phyloP scores from a whole-genome alignment of 2,888 invertebrate genomes.

The Oeneis ivallda region DNA sequence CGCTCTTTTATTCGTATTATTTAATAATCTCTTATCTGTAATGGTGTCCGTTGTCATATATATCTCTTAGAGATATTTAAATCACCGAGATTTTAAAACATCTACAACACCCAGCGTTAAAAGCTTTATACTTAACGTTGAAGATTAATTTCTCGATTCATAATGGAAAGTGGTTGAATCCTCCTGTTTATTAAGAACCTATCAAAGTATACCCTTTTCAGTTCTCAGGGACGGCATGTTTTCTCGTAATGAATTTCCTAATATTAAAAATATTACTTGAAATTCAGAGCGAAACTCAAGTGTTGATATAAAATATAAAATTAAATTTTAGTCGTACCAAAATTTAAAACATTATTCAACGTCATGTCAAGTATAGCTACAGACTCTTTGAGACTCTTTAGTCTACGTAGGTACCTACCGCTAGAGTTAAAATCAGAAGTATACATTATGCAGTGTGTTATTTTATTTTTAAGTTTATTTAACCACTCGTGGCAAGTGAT shows the following conservation, averaged over 20 bases:
- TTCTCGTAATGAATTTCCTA: constrained; percentile 1
- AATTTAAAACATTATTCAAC: constrained; percentile 14
- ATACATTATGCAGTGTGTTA: constrained; percentile 7
- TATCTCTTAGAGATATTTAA: neutral
- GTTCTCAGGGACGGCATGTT: neutral
- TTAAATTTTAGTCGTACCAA: neutral
- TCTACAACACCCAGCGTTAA: neutral
- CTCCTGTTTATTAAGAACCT: neutral
- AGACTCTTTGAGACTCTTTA: neutral
- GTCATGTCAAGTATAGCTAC: constrained; percentile 4
- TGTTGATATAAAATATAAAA: neutral
- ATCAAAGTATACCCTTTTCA: neutral
- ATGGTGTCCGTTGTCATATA: neutral
- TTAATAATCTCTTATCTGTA: neutral
- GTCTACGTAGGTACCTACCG: constrained; percentile 4
- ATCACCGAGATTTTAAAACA: neutral
- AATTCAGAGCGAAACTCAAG: neutral
- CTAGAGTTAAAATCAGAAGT: constrained; percentile 15
- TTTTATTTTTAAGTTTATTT: constrained; percentile 14
- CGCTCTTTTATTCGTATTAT: neutral
- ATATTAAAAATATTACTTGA: neutral
- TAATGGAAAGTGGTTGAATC: neutral
- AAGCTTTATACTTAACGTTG: neutral
- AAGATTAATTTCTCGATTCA: neutral
- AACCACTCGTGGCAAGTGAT: constrained; percentile 11